A percentile compares a stretch with the other conserved stretches of the same genome.
Conservation (phyloP, 2,113 vertebrate species). For the Chamaetylas fuelleborni region DNA sequence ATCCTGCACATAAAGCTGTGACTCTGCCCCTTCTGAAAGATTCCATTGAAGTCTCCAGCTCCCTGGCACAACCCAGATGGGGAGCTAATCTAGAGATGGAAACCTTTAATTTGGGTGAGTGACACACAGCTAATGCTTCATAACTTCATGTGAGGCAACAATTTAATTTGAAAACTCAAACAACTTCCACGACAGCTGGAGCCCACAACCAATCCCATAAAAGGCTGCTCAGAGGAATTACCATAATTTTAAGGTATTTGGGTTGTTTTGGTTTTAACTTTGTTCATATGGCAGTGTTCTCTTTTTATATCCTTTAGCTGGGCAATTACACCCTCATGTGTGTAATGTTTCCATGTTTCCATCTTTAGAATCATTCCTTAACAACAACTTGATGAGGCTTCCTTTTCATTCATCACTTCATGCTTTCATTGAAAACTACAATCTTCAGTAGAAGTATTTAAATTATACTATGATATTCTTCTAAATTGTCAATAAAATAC, state of each 20-base stretch:
- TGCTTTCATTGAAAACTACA: not conserved
- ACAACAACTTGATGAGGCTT: not conserved
- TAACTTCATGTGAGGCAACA: not conserved
- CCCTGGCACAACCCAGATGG: not conserved
- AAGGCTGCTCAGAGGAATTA: not conserved
- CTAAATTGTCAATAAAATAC: not conserved
- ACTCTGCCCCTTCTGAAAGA: not conserved
- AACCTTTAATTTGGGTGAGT: not conserved
- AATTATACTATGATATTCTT: not conserved
- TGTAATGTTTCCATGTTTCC: not conserved
- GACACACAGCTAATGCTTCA: not conserved
- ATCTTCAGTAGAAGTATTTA: not conserved
- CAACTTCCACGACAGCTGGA: not conserved
- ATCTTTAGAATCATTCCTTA: not conserved
- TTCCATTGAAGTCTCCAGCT: not conserved
- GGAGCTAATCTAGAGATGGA: not conserved
- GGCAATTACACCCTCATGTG: not conserved
- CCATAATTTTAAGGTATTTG: not conserved
- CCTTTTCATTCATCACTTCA: not conserved
- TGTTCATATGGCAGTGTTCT: not conserved
- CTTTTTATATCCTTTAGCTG: not conserved
- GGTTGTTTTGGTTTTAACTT: not conserved
- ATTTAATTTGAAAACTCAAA: not conserved
- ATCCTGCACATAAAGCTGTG: not conserved
- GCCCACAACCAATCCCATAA: not conserved